Evolutionary conservation across 1,140 invertebrate species (phyloP), one percentile per base, ranked within the genome.

Genomic region (Drosophila miranda): DNA sequence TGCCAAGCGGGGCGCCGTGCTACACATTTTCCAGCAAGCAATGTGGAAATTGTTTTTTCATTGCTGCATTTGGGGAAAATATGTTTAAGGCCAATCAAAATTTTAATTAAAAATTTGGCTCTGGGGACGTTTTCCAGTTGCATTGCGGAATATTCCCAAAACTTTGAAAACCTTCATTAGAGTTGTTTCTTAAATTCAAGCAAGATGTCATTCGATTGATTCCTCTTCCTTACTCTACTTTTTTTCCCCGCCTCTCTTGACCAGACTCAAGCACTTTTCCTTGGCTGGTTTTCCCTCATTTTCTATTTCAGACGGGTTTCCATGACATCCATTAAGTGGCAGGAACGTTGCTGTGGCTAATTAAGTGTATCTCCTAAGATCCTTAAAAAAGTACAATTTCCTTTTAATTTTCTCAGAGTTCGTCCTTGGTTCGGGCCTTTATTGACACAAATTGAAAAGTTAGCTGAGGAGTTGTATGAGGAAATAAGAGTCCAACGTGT

Each of bases 31-130:
- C 45, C 51, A 44, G 16, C 46, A 68, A 48, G 66, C 50, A 68
- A 69, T 69, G 44, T 69, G 63, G 38, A 69, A 68, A 69, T 68
- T 68, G 51, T 69, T 68, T 69, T 69, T 68, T 69, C 66, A 69
- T 69, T 69, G 66, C 66, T 69, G 66, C 66, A 69, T 68, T 68
- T 56, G 30, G 23, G 23, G 5, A 69, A 69, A 38, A 69, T 69
- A 69, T 69, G 66, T 56, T 69, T 3, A 34, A n/a, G 16, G 43
- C 55, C 51, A 48, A 5, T 0, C 14, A 19, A 62, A 68, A 56
- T 56, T 69, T 68, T 69, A 68, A 68, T 56, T 68, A 68, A 68
- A 69, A 68, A 6, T 68, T 4, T 38, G 4, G 2, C 34, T 1
- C 34, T 4, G 16, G 14, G 43, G 19, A 34, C 26, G 7, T 42